Evolutionary conservation across 2,113 vertebrate genomes (phyloP).

Genomic region (Anthoscopus minutus): DNA sequence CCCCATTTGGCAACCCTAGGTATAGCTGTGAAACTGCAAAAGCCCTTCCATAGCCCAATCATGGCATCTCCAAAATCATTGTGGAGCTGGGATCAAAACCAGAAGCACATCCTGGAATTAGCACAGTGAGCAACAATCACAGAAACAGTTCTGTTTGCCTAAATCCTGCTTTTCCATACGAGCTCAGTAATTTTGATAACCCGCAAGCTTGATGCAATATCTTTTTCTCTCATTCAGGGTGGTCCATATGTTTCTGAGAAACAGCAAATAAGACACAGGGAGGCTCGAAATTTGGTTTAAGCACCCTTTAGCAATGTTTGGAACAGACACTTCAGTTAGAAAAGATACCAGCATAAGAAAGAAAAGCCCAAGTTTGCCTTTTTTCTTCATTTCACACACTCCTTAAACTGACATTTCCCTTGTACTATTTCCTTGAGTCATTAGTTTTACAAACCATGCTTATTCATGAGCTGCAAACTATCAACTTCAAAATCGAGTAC

Average conservation of each 20-base stretch:
- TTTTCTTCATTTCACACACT: background rate
- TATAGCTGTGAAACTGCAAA: slow-evolving; percentile 7
- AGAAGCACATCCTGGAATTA: background rate
- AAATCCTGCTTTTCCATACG: background rate
- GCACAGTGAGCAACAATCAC: background rate
- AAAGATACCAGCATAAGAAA: background rate
- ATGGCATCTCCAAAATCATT: background rate
- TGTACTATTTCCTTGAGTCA: background rate
- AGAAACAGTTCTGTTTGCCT: background rate
- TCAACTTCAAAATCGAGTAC: background rate
- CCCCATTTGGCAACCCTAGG: background rate
- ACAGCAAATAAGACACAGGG: background rate
- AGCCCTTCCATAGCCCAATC: background rate
- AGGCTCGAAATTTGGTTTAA: background rate
- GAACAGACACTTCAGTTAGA: background rate
- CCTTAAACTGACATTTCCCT: background rate
- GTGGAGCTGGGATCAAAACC: background rate
- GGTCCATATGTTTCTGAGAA: background rate
- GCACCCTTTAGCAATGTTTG: background rate
- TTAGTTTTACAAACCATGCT: background rate
- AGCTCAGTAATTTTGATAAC: background rate
- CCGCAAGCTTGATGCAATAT: background rate
- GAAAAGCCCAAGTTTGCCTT: background rate
- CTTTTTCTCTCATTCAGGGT: background rate
- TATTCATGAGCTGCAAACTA: background rate